Conservation (phyloP, 2,888 invertebrate genomes). For the Cosmia trapezina region DNA sequence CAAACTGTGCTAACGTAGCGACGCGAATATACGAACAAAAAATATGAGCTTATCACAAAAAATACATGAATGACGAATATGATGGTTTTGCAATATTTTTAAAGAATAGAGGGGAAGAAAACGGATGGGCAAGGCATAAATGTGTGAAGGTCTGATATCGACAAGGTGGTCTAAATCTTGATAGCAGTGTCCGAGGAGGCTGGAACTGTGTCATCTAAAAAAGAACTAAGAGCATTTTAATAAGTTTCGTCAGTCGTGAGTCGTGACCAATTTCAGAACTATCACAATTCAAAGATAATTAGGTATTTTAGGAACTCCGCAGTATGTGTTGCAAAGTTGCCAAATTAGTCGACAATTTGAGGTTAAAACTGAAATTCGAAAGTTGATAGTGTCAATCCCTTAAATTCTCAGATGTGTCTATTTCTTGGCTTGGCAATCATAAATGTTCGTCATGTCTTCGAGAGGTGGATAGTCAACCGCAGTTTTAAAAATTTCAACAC, state of each 20-base stretch:
- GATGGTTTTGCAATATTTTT: conserved; percentile 2
- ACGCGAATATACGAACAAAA: neutral
- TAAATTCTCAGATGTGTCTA: neutral
- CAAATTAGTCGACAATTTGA: neutral
- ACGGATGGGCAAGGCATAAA: conserved; percentile 17
- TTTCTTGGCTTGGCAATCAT: neutral
- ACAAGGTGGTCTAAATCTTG: conserved; percentile 1
- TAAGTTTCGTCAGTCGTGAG: neutral
- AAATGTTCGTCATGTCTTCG: neutral
- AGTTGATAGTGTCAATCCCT: neutral
- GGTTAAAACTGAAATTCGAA: neutral
- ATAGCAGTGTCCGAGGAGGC: neutral
- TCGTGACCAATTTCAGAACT: conserved; percentile 2
- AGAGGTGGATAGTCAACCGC: neutral
- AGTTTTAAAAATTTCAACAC: neutral
- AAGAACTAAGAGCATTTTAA: neutral
- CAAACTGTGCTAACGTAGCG: neutral
- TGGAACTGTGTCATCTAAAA: conserved; percentile 5
- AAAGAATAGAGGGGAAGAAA: neutral
- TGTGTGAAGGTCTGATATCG: conserved; percentile 6
- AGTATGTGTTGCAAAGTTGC: neutral
- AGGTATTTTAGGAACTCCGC: neutral
- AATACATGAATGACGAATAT: neutral
- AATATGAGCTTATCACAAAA: neutral
- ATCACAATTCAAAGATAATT: neutral